phyloP scores from a whole-genome alignment of 2,797 vertebrate species.

The Loris lydekkerianus region DNA sequence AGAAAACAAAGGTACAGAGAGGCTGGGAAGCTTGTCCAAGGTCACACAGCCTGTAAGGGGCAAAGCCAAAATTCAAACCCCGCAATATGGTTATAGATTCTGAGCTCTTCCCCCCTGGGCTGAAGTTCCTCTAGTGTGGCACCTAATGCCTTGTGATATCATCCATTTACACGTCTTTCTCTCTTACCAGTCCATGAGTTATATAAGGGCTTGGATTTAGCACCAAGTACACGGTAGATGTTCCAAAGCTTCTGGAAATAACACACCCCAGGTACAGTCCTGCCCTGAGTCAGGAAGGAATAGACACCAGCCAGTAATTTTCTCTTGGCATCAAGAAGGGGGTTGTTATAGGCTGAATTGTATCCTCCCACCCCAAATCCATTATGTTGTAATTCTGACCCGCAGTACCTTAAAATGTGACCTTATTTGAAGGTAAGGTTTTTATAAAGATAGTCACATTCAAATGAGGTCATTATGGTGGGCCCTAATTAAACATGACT shows the following conservation, averaged over 20 bases:
- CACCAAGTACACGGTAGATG: not conserved
- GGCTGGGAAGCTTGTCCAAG: not conserved
- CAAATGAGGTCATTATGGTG: not conserved
- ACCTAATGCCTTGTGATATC: not conserved
- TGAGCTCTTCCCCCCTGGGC: not conserved
- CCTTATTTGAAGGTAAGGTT: conserved; percentile 5
- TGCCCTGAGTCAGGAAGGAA: not conserved
- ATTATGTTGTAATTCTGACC: not conserved
- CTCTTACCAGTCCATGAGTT: not conserved
- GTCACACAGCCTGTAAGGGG: not conserved
- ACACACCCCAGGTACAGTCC: not conserved
- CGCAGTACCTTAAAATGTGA: not conserved
- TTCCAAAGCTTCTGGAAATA: not conserved
- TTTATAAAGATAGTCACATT: not conserved
- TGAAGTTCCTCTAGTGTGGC: not conserved
- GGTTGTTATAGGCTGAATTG: not conserved
- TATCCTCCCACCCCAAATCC: not conserved
- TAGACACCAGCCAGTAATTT: not conserved
- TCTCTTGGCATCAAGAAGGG: not conserved
- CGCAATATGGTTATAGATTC: not conserved
- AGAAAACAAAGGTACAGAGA: not conserved
- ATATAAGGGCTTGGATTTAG: not conserved
- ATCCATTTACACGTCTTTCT: not conserved
- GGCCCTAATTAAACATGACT: not conserved
- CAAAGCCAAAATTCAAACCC: not conserved